phyloP scores from a whole-genome alignment of 1,140 invertebrate species.

The Calycopis cecrops region DNA sequence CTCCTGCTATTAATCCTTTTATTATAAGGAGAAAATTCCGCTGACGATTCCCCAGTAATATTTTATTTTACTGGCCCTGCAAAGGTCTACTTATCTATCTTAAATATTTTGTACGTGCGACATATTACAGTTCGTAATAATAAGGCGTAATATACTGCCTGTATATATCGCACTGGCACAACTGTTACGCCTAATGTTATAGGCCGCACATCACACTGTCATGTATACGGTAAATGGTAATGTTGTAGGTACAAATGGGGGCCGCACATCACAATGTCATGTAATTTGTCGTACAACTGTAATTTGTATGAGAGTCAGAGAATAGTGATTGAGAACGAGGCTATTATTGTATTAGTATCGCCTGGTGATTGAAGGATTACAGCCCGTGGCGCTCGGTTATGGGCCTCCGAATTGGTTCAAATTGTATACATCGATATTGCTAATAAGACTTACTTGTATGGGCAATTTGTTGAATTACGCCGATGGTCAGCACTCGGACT shows the following conservation, averaged over 20 bases:
- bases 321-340: constrained; percentile 6
- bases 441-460: background rate
- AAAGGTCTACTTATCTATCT: too few species aligned
- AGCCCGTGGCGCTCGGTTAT: constrained; percentile 3
- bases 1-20: too few species aligned
- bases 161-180: too few species aligned
- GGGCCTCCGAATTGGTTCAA: constrained; percentile 6
- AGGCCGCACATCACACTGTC: constrained; percentile 10
- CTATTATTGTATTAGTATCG: constrained; percentile 11
- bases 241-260: background rate
- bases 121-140: too few species aligned
- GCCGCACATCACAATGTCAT: constrained; percentile 12
- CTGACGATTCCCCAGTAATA: too few species aligned
- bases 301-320: constrained; percentile 7
- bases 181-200: constrained; percentile 10
- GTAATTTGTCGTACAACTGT: constrained; percentile 1
- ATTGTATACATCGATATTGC: constrained; percentile 3
- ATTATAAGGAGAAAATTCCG: too few species aligned
- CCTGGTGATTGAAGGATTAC: constrained; percentile 8
- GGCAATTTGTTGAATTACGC: too few species aligned
- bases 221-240: constrained; percentile 5
- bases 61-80: too few species aligned
- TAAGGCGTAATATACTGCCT: too few species aligned
- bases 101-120: too few species aligned
- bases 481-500: too few species aligned